phyloP scores from a whole-genome alignment of 2,888 invertebrate species.

The Trisateles emortualis region DNA sequence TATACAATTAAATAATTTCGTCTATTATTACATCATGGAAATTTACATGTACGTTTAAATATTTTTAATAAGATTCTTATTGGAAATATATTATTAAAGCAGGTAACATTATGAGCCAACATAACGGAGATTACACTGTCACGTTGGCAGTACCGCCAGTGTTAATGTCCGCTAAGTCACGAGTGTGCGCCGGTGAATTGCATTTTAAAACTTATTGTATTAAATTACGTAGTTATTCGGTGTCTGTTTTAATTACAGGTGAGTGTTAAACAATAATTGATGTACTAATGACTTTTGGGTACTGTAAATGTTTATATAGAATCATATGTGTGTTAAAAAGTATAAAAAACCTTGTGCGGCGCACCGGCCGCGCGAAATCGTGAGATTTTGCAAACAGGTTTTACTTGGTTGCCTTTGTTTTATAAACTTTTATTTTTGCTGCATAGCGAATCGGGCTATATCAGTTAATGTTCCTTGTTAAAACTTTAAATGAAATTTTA shows the following conservation, averaged over 20 bases:
- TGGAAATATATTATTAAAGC: background rate
- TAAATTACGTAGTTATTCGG: slow-evolving; percentile 42
- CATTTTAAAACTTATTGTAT: slow-evolving; percentile 43
- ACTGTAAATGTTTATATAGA: slow-evolving; percentile 16
- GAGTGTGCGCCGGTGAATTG: slow-evolving; percentile 66
- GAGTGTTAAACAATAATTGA: slow-evolving; percentile 52
- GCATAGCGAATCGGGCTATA: slow-evolving; percentile 53
- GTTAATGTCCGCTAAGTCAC: slow-evolving; percentile 83
- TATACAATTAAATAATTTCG: too few species aligned
- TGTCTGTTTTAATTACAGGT: slow-evolving; percentile 43
- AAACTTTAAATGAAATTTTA: slow-evolving; percentile 5
- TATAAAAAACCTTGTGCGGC: slow-evolving; percentile 55
- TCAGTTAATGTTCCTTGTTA: slow-evolving; percentile 36
- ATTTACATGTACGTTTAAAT: too few species aligned
- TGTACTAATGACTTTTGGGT: slow-evolving; percentile 51
- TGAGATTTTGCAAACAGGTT: slow-evolving; percentile 78
- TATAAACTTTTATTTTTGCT: slow-evolving; percentile 58
- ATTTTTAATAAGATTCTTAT: background rate
- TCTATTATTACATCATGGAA: too few species aligned
- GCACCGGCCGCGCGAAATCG: slow-evolving; percentile 67
- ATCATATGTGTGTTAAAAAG: slow-evolving; percentile 36
- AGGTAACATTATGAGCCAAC: slow-evolving; percentile 38
- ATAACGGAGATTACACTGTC: slow-evolving; percentile 38
- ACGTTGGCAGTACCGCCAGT: slow-evolving; percentile 74
- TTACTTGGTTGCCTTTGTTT: slow-evolving; percentile 62